Conservation (phyloP, 2,797 vertebrate genomes). For the Enteromius radiatus region DNA sequence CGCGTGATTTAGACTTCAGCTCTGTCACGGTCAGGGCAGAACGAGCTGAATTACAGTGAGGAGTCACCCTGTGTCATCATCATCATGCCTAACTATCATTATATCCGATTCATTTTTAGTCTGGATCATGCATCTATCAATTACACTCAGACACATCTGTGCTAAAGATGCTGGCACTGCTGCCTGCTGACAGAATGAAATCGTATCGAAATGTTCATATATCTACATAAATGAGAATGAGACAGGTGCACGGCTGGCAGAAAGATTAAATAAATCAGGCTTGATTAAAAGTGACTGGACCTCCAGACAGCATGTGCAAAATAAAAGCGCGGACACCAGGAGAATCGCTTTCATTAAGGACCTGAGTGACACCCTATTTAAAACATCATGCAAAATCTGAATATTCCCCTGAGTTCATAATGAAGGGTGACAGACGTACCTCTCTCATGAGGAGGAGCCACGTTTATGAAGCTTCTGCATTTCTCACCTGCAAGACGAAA, state of each 20-base stretch:
- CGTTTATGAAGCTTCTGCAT: slow-evolving; percentile 87
- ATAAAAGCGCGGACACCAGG: background rate
- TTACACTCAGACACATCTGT: background rate
- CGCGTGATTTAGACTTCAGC: background rate
- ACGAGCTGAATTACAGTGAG: background rate
- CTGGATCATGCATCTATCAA: background rate
- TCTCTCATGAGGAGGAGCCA: slow-evolving; percentile 85
- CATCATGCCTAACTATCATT: slow-evolving; percentile 23
- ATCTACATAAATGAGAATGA: background rate
- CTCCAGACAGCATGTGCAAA: background rate
- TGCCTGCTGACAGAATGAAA: background rate
- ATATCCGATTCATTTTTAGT: background rate
- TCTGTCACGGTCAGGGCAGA: background rate
- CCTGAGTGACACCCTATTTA: background rate
- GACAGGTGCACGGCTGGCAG: background rate
- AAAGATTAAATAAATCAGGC: background rate
- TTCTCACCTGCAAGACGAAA: slow-evolving; percentile 81
- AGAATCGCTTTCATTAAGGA: background rate
- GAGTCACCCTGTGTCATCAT: too few species aligned
- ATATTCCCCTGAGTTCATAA: background rate
- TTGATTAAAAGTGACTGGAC: slow-evolving; percentile 11
- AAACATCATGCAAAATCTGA: slow-evolving; percentile 8
- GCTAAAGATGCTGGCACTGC: slow-evolving; percentile 4
- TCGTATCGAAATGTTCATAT: background rate
- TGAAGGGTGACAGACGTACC: slow-evolving; percentile 72